These are phyloP conservation scores for Pteruthius melanotis DNA, from an alignment of 2,113 vertebrate species.

Conservation along the genomic window DNA sequence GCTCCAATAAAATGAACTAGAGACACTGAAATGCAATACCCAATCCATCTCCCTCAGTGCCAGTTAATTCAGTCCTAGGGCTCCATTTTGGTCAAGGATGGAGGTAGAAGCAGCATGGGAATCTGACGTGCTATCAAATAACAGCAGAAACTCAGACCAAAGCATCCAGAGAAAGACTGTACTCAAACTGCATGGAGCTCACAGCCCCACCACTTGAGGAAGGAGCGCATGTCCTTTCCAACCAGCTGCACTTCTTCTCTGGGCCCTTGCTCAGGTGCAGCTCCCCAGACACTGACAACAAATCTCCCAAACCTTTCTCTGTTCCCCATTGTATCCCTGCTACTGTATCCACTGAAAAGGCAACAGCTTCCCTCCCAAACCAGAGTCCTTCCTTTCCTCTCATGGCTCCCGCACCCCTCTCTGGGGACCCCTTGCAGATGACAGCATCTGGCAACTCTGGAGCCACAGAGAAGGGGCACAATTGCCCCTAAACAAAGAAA, in stretches of 20 bases:
- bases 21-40: neutral
- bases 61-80: conserved; percentile 9
- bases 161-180: neutral
- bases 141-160: neutral
- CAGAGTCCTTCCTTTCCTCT: neutral
- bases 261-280: neutral
- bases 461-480: neutral
- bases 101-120: neutral
- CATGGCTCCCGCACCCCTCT: neutral
- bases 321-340: neutral
- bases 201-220: neutral
- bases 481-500: conserved; percentile 65
- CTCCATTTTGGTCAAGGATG: neutral
- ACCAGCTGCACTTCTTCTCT: neutral
- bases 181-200: neutral
- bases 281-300: neutral
- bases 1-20: neutral
- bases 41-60: neutral
- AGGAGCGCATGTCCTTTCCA: neutral
- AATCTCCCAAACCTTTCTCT: neutral
- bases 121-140: neutral
- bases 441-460: conserved; percentile 51
- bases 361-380: neutral
- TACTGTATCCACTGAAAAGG: neutral
- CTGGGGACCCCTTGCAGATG: conserved; percentile 19